Conservation (phyloP, 2,113 vertebrate genomes). For the Danio rerio region GRCz12tu NC_133181.1:40472501-40473000, state of each 20-base stretch:
- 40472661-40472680: constrained; percentile 15
- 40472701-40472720: background rate
- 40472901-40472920: background rate
- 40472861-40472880: background rate
- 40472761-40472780: background rate
- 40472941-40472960: background rate
- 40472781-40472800: background rate
- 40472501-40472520: background rate
- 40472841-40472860: background rate
- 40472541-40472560: constrained; percentile 34
- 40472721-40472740: constrained; percentile 7
- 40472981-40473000: background rate
- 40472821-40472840: constrained; percentile 27
- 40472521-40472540: constrained; percentile 11
- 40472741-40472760: constrained; percentile 21
- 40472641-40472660: constrained; percentile 37
- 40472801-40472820: constrained; percentile 43
- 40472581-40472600: constrained; percentile 30
- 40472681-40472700: background rate
- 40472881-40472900: background rate
- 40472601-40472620: constrained; percentile 9
- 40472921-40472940: background rate
- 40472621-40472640: constrained; percentile 14
- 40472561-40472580: constrained; percentile 26
- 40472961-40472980: background rate